Conservation (phyloP, 1,140 invertebrate genomes). For the Sitodiplosis mosellana region DNA sequence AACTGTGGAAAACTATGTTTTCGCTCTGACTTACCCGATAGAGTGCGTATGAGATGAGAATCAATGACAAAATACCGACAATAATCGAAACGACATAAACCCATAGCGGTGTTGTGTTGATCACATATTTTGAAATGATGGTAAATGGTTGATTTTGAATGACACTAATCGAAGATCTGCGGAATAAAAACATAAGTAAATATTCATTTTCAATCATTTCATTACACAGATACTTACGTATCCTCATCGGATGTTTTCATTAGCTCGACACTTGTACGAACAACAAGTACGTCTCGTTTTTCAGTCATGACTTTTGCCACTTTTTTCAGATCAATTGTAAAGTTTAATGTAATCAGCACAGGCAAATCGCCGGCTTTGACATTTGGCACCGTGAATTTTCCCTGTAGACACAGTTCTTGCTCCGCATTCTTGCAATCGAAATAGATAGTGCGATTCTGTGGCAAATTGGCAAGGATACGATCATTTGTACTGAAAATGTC, state of each 20-base stretch:
- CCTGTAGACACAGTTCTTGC: slow-evolving; percentile 17
- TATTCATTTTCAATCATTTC: neutral
- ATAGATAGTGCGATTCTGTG: slow-evolving; percentile 22
- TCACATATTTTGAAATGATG: slow-evolving; percentile 20
- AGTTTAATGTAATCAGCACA: slow-evolving; percentile 15
- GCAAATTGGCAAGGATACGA: slow-evolving; percentile 9
- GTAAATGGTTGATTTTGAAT: slow-evolving; percentile 8
- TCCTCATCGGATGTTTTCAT: slow-evolving; percentile 14
- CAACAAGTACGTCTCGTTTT: slow-evolving; percentile 22
- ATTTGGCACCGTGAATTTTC: slow-evolving; percentile 16
- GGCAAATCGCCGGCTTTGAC: slow-evolving; percentile 16
- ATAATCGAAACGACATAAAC: slow-evolving; percentile 16
- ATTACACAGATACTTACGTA: slow-evolving; percentile 2
- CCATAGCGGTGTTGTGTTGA: slow-evolving; percentile 13
- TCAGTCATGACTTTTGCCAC: slow-evolving; percentile 20
- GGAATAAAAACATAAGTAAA: neutral
- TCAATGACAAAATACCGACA: slow-evolving; percentile 16
- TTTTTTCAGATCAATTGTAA: slow-evolving; percentile 17
- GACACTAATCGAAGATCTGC: neutral
- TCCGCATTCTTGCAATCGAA: slow-evolving; percentile 20
- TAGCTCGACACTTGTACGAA: slow-evolving; percentile 13
- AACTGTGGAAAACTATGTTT: neutral
- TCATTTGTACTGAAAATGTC: neutral
- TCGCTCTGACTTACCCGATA: slow-evolving; percentile 9
- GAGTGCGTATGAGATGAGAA: slow-evolving; percentile 14